Base-by-base conservation (phyloP, 2,113 vertebrate species). In the Strigops habroptila region DNA sequence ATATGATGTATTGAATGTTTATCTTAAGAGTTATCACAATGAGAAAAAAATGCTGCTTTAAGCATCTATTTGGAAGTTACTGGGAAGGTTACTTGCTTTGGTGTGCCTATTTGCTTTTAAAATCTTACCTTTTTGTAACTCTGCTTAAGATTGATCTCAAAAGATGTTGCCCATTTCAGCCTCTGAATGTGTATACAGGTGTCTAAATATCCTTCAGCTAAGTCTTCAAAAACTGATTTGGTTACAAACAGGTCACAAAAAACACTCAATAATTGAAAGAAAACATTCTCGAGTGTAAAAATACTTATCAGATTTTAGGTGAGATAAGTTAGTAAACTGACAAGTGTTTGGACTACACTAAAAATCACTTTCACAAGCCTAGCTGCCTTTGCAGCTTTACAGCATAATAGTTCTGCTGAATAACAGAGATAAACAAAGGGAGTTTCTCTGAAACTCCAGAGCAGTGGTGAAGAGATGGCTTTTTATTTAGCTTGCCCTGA, bases 341-440 rank as follows among this genome's bases (percentile, higher is more conserved):
- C 41, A 28, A 25, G 17, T 27, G 25, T 49, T 86, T 51, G 48
- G 33, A 10, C 41, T 73, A 15, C 10, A 7, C 30, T 35, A 55
- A 90, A 90, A 52, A 48, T 33, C 8, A 24, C 53, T 90, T 82
- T 18, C 15, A 48, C 0, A 4, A 77, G 35, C 37, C 18, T 35
- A 12, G 63, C 76, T 80, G 37, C 75, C 48, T 86, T 77, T 93
- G 86, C 71, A 93, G 76, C 68, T 91, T 82, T 49, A 17, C 39
- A 70, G 59, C 31, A 70, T 83, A 84, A 84, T 64, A 59, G 65
- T 84, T 92, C 24, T 93, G 83, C 86, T 93, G 94, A 92, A 13
- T 71, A 89, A 74, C 10, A 17, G 59, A 70, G 27, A 41, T 9
- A 30, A 84, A 75, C 91, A 88, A 90, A 78, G 77, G 27, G 13